phyloP scores from a whole-genome alignment of 2,888 invertebrate species.

The Pimpla rufipes region DNA sequence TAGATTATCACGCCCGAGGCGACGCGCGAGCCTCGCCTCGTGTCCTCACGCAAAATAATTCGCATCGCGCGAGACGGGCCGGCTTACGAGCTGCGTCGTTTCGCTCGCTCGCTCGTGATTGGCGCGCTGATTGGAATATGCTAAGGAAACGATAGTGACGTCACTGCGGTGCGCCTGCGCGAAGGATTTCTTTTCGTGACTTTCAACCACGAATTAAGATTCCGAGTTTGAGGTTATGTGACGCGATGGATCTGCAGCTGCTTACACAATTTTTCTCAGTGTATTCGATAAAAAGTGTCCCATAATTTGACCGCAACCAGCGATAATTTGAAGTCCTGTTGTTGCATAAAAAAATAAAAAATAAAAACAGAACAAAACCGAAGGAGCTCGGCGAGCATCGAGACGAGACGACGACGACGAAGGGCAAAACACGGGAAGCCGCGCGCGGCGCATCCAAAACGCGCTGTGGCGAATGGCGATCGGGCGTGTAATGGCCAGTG shows the following conservation, averaged over 20 bases:
- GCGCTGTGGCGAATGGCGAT: constrained; percentile 77
- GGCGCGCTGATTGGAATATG: constrained; percentile 47
- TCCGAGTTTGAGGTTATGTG: no score
- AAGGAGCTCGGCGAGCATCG: background rate
- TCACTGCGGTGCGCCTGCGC: no score
- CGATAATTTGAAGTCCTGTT: no score
- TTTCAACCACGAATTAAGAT: no score
- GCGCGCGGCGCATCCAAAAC: constrained; percentile 56
- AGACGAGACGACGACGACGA: constrained; percentile 15
- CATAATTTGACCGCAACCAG: background rate
- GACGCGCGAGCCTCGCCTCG: constrained; percentile 42
- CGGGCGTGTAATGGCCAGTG: constrained; percentile 82
- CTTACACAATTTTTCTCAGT: background rate
- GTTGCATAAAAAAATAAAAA: background rate
- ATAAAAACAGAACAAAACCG: background rate
- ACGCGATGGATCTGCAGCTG: no score
- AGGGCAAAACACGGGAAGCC: constrained; percentile 13
- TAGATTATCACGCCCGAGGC: constrained; percentile 58
- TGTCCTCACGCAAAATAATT: constrained; percentile 45
- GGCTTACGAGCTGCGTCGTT: constrained; percentile 13
- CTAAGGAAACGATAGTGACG: constrained; percentile 12
- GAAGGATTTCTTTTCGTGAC: background rate
- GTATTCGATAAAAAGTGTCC: background rate
- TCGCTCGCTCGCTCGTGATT: constrained; percentile 11
- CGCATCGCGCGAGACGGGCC: background rate